Percentiles rank a stretch among this genome's conserved stretches.
These are phyloP conservation scores for Chaetodon trifascialis DNA, from an alignment of 2,113 vertebrate genomes.

Conservation along the genomic window DNA sequence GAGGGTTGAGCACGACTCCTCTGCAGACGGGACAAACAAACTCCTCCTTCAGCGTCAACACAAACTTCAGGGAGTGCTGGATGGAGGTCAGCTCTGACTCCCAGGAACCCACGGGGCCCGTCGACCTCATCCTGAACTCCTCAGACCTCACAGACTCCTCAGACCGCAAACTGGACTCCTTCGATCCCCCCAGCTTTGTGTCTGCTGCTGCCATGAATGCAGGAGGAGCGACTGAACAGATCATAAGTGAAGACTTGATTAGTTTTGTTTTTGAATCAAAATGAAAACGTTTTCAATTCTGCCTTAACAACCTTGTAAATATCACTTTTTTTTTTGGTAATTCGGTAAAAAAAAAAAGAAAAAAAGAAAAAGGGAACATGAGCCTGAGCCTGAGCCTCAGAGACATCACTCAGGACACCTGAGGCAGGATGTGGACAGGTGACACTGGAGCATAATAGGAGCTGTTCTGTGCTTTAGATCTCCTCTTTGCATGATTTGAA, in stretches of 20 bases:
- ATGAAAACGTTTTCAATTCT: no score
- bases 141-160: constrained; percentile 7
- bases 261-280: no score
- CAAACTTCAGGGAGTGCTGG: constrained; percentile 60
- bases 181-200: not conserved
- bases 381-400: no score
- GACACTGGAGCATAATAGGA: no score
- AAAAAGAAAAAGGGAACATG: no score
- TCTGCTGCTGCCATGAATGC: constrained; percentile 51
- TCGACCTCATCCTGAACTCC: constrained; percentile 8
- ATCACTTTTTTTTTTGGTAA: no score
- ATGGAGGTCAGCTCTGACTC: constrained; percentile 52
- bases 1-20: constrained; percentile 66
- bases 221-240: not conserved
- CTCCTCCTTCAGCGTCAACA: constrained; percentile 62
- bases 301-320: no score
- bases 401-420: no score
- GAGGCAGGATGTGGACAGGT: no score
- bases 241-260: not conserved
- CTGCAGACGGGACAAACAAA: constrained; percentile 66
- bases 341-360: no score
- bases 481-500: no score
- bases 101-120: constrained; percentile 45
- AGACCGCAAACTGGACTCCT: constrained; percentile 13
- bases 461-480: no score